Base-by-base conservation (phyloP, 2,888 invertebrate genomes). In the Amblyjoppa fuscipennis region DNA sequence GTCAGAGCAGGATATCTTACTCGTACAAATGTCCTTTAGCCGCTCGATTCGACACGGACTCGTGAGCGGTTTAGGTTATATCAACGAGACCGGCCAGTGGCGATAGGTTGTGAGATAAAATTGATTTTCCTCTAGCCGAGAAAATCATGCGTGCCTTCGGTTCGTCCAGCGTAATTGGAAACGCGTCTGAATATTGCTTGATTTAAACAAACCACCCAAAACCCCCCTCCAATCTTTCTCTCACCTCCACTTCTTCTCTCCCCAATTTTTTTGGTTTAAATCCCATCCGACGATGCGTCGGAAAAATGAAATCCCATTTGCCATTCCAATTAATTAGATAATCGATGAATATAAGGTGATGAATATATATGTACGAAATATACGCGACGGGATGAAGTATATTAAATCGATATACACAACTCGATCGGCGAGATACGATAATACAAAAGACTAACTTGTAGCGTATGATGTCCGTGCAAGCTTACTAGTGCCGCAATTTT, bases 391-490 rank as follows among this genome's bases (percentile, higher is more conserved):
- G 75, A 79, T 28, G 51, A 69, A 20, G 75, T 81, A 73, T 80
- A 68, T 49, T 82, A 61, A 85, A 85, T 61, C 76, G 80, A 85
- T 87, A 85, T 85, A 83, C 80, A 83, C 85, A 87, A 87, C 87
- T 80, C 83, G 88, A 88, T 87, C 87, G 89, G 88, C 87, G 89
- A 89, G 88, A 64, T 88, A 88, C 89, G 87, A 88, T 85, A 83
- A 88, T 20, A 20, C 87, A 88, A 88, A 71, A 75, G 80, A 76
- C 83, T 69, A 86, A 83, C 79, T 85, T 85, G 89, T 91, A 92
- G 90, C 90, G 91, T 92, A 92, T 91, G 91, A 93, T 93, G 93
- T 93, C 93, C 93, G 93, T 93, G 93, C 93, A 93, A 93, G 93
- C 93, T 93, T 93, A 92, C 91, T 93, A 93, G 93, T 93, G 93